phyloP scores from a whole-genome alignment of 2,113 vertebrate species.

The Cettia cetti region DNA sequence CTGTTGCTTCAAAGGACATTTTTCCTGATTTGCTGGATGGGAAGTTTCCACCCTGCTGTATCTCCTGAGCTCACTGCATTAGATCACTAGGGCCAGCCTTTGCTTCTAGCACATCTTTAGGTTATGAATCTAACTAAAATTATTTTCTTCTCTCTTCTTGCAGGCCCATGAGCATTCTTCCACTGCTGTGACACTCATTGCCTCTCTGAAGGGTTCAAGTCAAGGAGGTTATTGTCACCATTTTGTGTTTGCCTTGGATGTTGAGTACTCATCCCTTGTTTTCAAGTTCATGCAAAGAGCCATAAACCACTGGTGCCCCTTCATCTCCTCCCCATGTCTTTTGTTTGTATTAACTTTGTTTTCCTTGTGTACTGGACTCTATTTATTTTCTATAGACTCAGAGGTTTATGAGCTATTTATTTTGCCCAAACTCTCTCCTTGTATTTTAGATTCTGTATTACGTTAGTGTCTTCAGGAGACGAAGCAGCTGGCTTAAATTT shows the following conservation, averaged over 20 bases:
- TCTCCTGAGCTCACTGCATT: not conserved
- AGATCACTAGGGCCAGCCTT: not conserved
- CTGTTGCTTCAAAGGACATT: not conserved
- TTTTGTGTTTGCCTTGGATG: not conserved
- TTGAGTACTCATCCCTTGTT: not conserved
- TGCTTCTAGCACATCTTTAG: not conserved
- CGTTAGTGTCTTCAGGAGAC: not conserved
- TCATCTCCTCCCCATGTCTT: not conserved
- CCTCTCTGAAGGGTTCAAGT: not conserved
- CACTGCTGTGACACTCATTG: not conserved
- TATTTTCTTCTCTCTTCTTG: not conserved
- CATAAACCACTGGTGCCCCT: not conserved
- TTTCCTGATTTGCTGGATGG: fast-evolving
- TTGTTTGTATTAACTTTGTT: not conserved
- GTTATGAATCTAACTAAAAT: not conserved
- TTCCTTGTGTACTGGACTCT: not conserved
- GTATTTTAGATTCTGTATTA: not conserved
- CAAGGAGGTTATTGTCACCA: not conserved
- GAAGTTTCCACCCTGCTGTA: not conserved
- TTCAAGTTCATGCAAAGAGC: not conserved
- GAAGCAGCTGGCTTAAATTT: not conserved
- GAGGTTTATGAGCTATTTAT: not conserved
- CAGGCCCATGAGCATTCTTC: not conserved
- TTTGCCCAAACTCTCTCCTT: not conserved
- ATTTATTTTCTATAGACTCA: not conserved